Conservation (phyloP, 2,113 vertebrate genomes). For the Mastomys coucha region DNA sequence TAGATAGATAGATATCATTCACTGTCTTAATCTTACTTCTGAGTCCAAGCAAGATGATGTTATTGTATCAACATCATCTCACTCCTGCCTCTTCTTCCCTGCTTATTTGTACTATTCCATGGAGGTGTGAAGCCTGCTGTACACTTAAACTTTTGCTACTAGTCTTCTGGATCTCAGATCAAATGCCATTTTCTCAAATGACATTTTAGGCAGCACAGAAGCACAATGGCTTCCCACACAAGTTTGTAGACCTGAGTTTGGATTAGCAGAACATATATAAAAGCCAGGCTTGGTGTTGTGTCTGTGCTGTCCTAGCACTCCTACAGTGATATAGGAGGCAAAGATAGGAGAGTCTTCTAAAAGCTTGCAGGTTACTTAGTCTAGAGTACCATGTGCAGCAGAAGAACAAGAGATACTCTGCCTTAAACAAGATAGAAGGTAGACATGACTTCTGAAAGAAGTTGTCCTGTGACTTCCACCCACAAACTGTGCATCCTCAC, state of each 20-base stretch:
- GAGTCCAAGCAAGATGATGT: not conserved
- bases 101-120: not conserved
- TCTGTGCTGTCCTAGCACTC: not conserved
- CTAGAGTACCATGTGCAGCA: not conserved
- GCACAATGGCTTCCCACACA: not conserved
- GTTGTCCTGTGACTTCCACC: not conserved
- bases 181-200: constrained; percentile 32
- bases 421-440: not conserved
- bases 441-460: not conserved
- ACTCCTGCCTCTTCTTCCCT: not conserved
- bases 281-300: not conserved
- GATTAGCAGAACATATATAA: not conserved
- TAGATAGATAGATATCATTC: too few species aligned
- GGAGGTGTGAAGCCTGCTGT: not conserved
- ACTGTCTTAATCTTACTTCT: constrained; percentile 1
- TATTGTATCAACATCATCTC: not conserved
- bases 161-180: not conserved
- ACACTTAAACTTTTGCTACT: not conserved
- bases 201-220: not conserved
- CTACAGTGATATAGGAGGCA: not conserved
- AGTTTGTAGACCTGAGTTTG: not conserved
- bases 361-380: not conserved
- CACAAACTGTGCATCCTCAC: not conserved
- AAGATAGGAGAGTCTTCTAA: not conserved
- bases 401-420: not conserved